Evolutionary conservation across 2,797 vertebrate species (phyloP), one percentile per base, ranked within the genome.

Genomic region (Falco novaeseelandiae): DNA sequence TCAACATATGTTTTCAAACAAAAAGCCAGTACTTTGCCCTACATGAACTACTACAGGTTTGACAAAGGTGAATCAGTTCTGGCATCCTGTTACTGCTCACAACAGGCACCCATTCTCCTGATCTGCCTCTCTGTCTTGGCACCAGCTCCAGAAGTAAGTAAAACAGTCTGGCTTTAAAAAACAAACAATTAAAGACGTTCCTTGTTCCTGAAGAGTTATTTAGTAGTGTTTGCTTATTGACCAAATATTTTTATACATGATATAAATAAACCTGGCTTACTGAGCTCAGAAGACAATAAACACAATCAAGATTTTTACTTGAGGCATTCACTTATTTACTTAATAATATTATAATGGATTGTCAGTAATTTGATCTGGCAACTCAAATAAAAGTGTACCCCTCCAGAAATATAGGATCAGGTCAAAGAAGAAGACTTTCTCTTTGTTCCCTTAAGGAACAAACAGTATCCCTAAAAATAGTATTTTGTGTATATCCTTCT

Each of bases 211-310:
- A 93, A 91, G 76, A 96, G 96, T 79, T 92, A 93, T 86, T 96
- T 96, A 94, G 40, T 54, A 42, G 16, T 87, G 29, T 84, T 97
- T 92, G 90, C 58, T 93, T 97, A 94, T 87, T 96, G 94, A 96
- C 71, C 36, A 87, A 94, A 95, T 97, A 93, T 94, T 95, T 97
- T 94, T 93, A 25, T 72, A 73, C 70, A 80, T 70, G 12, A 55
- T 91, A 91, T 87, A 97, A 96, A 93, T 83, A 93, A 83, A 80
- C 27, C 8, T 36, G 38, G 17, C 57, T 95, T 83, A 51, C 72
- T 77, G 80, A 91, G 36, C 36, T 93, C 52, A 85, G 72, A 89
- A 90, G 46, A n/a, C 59, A 93, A 83, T 58, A 73, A 62, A 73
- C 23, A 82, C 12, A n/a, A 49, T 48, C 65, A 85, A 38, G 42